phyloP scores from a whole-genome alignment of 2,888 invertebrate species.

The Theretra japonica region DNA sequence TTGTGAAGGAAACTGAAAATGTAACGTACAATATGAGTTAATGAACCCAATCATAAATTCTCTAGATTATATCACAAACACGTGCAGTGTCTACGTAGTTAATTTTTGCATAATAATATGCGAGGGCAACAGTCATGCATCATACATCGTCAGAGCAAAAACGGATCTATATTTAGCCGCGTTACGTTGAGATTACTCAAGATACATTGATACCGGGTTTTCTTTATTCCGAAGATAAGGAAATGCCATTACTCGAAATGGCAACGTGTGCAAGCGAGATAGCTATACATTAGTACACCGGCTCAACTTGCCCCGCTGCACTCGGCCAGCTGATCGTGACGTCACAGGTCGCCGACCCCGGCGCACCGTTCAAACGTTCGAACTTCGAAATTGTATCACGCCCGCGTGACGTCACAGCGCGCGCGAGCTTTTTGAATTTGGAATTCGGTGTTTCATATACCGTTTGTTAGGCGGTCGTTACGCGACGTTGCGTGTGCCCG shows the following conservation, averaged over 20 bases:
- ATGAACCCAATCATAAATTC: neutral
- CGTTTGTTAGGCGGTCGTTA: constrained; percentile 33
- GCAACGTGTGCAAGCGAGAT: constrained; percentile 39
- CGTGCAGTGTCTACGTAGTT: neutral
- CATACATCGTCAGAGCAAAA: neutral
- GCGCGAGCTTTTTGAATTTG: constrained; percentile 47
- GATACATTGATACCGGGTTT: constrained; percentile 24
- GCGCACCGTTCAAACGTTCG: constrained; percentile 49
- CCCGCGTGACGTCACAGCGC: constrained; percentile 61
- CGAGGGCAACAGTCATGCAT: constrained; percentile 16
- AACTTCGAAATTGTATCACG: constrained; percentile 54
- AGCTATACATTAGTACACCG: constrained; percentile 30
- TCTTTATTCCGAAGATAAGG: constrained; percentile 25
- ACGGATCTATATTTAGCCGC: constrained; percentile 17
- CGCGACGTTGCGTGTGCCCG: constrained; percentile 25
- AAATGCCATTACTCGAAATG: constrained; percentile 25
- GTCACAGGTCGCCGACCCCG: constrained; percentile 74
- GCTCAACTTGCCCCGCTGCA: constrained; percentile 52
- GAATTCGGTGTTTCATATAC: constrained; percentile 36
- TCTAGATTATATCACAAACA: neutral
- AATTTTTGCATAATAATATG: constrained; percentile 20
- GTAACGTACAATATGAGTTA: neutral
- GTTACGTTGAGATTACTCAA: constrained; percentile 21
- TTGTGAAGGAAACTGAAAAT: neutral
- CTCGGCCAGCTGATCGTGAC: constrained; percentile 76